phyloP scores from a whole-genome alignment of 1,140 invertebrate species.

The Elymnias hypermnestra region DNA sequence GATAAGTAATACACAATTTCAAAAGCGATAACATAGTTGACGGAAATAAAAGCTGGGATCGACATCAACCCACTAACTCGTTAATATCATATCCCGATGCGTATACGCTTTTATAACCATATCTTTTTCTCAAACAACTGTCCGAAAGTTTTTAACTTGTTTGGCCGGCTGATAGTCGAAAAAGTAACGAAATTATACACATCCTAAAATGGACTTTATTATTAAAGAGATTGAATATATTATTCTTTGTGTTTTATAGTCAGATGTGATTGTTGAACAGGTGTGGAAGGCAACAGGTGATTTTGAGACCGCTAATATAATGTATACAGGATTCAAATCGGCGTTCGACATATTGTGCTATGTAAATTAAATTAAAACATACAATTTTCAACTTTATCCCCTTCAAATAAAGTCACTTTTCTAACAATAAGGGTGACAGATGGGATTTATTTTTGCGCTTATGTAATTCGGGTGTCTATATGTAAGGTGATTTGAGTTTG shows the following conservation, averaged over 20 bases:
- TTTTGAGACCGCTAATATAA: conserved; percentile 66
- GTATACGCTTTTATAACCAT: conserved; percentile 30
- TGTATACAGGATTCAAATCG: conserved; percentile 59
- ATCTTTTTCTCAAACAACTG: conserved; percentile 45
- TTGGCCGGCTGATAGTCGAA: conserved; percentile 35
- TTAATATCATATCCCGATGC: conserved; percentile 24
- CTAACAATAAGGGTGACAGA: conserved; percentile 16
- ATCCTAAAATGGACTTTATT: conserved; percentile 22
- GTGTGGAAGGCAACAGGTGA: conserved; percentile 65
- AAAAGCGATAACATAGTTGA: background rate
- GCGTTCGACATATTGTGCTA: conserved; percentile 56
- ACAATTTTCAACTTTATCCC: conserved; percentile 15
- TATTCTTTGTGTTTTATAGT: conserved; percentile 22
- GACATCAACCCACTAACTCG: conserved; percentile 18
- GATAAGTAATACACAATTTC: no score
- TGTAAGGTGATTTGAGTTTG: conserved; percentile 22
- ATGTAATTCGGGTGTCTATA: conserved; percentile 26
- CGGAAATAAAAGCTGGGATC: conserved; percentile 6
- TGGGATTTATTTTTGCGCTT: conserved; percentile 30
- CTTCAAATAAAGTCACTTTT: conserved; percentile 22
- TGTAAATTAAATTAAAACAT: conserved; percentile 31
- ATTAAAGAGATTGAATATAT: conserved; percentile 4
- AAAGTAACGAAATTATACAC: conserved; percentile 22
- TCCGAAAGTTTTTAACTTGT: conserved; percentile 44
- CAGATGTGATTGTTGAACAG: conserved; percentile 69